A percentile compares a stretch with the other conserved stretches of the same genome.
phyloP scores from a whole-genome alignment of 2,888 invertebrate species.

The Acleris holmiana region DNA sequence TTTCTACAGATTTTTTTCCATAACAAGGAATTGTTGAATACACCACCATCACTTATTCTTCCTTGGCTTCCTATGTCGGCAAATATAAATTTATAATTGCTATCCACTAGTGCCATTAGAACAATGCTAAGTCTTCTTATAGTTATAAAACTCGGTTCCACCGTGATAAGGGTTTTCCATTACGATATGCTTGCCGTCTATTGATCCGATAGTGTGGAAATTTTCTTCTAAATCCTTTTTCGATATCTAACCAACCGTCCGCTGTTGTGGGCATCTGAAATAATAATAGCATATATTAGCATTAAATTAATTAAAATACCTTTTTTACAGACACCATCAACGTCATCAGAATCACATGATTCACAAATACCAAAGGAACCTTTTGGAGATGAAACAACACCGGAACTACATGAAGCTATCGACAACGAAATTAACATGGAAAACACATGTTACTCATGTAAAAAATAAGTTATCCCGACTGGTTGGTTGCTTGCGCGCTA shows the following conservation, averaged over 20 bases:
- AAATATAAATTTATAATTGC: conserved; percentile 41
- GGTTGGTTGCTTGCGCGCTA: too few relatives aligned
- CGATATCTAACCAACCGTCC: conserved; percentile 29
- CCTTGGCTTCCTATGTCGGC: conserved; percentile 45
- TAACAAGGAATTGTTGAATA: conserved; percentile 44
- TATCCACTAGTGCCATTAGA: conserved; percentile 41
- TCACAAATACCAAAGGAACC: conserved; percentile 39
- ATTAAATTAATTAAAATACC: conserved; percentile 39
- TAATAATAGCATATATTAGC: conserved; percentile 34
- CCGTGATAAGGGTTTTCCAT: conserved; percentile 35
- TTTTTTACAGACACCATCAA: conserved; percentile 41
- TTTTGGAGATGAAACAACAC: conserved; percentile 41
- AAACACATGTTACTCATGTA: too few relatives aligned
- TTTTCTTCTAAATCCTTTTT: conserved; percentile 30
- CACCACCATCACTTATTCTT: conserved; percentile 44
- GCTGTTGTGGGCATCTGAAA: conserved; percentile 30
- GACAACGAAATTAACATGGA: conserved; percentile 32
- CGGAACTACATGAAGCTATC: conserved; percentile 35
- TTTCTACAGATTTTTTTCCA: conserved; percentile 45
- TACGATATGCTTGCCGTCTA: conserved; percentile 42
- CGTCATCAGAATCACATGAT: conserved; percentile 40
- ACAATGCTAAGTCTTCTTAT: conserved; percentile 40
- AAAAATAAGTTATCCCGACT: too few relatives aligned
- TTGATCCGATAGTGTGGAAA: conserved; percentile 38
- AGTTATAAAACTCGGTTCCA: conserved; percentile 39